phyloP scores from a whole-genome alignment of 2,888 invertebrate species.

The Actias luna region DNA sequence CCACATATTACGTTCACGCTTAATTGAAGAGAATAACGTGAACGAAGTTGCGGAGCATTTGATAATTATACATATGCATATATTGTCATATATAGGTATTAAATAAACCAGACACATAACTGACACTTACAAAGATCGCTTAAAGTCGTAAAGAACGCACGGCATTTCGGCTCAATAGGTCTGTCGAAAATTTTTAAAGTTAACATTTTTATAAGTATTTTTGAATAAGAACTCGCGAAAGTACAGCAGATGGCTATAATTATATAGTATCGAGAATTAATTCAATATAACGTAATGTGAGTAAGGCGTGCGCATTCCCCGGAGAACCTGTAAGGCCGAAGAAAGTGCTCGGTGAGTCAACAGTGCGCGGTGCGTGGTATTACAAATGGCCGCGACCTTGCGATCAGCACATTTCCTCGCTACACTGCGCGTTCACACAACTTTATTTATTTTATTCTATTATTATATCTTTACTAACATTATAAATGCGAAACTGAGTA shows the following conservation, averaged over 20 bases:
- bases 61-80: too few species aligned
- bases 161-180: too few species aligned
- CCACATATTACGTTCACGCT: too few species aligned
- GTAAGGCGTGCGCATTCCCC: not conserved
- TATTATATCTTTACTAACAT: not conserved
- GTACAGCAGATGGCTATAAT: not conserved
- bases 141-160: too few species aligned
- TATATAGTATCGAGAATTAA: not conserved
- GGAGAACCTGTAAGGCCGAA: constrained; percentile 23
- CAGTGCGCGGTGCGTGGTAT: constrained; percentile 27
- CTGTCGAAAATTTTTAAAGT: too few species aligned
- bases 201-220: too few species aligned
- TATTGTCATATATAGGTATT: too few species aligned
- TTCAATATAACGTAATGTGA: constrained; percentile 1
- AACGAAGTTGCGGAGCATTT: too few species aligned
- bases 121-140: too few species aligned
- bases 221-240: not conserved
- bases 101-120: too few species aligned
- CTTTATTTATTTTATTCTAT: not conserved
- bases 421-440: not conserved
- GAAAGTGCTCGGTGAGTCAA: constrained; percentile 55
- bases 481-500: too few species aligned
- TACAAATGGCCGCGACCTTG: constrained; percentile 42
- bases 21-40: too few species aligned
- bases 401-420: constrained; percentile 26